Conservation (phyloP, 2,113 vertebrate genomes). For the Phylloscopus trochiloides region DNA sequence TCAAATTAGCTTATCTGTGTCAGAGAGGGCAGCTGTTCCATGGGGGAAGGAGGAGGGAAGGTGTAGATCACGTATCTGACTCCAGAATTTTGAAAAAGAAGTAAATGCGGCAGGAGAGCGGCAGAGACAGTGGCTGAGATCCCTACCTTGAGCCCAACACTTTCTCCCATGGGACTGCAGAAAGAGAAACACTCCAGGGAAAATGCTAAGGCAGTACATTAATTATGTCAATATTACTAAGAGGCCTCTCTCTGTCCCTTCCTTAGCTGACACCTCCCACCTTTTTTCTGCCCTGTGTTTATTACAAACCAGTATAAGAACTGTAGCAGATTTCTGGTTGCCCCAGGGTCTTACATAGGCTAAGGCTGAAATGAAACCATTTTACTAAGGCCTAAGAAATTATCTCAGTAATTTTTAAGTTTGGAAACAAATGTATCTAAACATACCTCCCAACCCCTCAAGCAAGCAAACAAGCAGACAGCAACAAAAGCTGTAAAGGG, state of each 20-base stretch:
- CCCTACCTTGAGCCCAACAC: accelerated
- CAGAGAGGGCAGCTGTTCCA: neutral
- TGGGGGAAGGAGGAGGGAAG: neutral
- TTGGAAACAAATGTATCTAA: neutral
- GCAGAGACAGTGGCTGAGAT: accelerated
- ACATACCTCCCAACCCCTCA: neutral
- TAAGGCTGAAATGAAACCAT: neutral
- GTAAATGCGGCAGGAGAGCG: neutral
- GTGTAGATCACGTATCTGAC: neutral
- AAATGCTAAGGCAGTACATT: neutral
- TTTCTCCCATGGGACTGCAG: neutral
- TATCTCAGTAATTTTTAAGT: neutral
- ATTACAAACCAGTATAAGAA: neutral
- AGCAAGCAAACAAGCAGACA: neutral
- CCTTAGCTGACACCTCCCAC: neutral
- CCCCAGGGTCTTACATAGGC: neutral
- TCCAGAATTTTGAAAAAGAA: neutral
- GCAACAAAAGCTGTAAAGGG: neutral
- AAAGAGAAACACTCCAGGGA: neutral
- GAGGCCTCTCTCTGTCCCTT: neutral
- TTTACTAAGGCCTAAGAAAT: neutral
- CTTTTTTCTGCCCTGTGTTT: neutral
- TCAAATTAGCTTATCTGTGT: neutral
- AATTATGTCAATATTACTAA: neutral
- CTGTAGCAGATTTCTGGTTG: neutral